Percentiles rank a stretch among this genome's conserved stretches.
phyloP scores from a whole-genome alignment of 2,888 invertebrate genomes.

The Hedya salicella region DNA sequence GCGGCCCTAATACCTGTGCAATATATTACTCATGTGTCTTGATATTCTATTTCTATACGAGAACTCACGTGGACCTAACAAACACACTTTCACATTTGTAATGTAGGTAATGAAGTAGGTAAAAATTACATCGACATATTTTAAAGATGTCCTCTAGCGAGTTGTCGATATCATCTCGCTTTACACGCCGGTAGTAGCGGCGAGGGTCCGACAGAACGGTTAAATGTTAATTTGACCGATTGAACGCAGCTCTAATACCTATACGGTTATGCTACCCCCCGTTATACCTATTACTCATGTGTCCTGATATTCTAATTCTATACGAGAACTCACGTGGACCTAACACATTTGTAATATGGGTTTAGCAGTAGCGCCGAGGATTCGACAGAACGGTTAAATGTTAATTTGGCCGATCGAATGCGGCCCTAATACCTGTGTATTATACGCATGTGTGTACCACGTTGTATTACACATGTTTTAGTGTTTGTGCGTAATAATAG shows the following conservation, averaged over 20 bases:
- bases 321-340: too few species aligned
- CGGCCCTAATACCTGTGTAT: conserved; percentile 17
- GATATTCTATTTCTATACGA: too few species aligned
- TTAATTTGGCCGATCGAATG: conserved; percentile 34
- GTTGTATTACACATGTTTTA: neutral
- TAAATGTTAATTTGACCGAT: conserved; percentile 36
- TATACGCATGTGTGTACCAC: neutral
- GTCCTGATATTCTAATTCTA: too few species aligned
- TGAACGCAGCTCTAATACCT: conserved; percentile 25
- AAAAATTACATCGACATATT: too few species aligned
- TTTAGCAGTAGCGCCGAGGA: neutral
- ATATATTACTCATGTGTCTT: conserved; percentile 7
- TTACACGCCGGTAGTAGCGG: conserved; percentile 7
- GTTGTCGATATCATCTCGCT: too few species aligned
- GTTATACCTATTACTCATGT: too few species aligned
- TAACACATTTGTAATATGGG: neutral
- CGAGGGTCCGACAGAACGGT: conserved; percentile 11
- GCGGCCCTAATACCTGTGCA: conserved; percentile 17
- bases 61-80: too few species aligned
- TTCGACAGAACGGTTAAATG: conserved; percentile 26
- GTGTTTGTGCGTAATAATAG: conserved; percentile 4
- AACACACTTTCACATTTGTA: too few species aligned
- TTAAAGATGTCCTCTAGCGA: too few species aligned
- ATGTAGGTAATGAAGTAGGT: too few species aligned
- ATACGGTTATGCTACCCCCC: neutral